Evolutionary conservation across 2,888 invertebrate genomes (phyloP).

Genomic region (Sphaeridia pumilis): DNA sequence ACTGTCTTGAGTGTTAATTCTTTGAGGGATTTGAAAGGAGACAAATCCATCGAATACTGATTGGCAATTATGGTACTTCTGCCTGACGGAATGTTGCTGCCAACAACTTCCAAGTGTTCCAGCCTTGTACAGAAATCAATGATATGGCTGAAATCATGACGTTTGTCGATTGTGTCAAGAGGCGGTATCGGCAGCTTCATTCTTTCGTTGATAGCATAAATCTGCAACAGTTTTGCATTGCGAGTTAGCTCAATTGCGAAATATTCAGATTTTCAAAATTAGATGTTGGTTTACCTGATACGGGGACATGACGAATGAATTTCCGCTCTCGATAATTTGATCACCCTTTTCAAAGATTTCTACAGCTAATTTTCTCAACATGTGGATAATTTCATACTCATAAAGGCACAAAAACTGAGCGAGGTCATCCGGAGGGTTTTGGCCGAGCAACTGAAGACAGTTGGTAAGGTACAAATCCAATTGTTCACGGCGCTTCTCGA

Average conservation of each 20-base stretch:
- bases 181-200: constrained; percentile 74
- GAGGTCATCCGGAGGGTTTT: constrained; percentile 56
- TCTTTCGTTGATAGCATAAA: constrained; percentile 80
- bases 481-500: constrained; percentile 67
- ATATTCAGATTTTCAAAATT: too few relatives aligned
- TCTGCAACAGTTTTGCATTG: too few relatives aligned
- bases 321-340: constrained; percentile 50
- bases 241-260: too few relatives aligned
- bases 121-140: constrained; percentile 76
- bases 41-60: constrained; percentile 64
- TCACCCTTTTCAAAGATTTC: constrained; percentile 66
- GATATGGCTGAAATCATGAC: constrained; percentile 80
- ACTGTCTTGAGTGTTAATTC: constrained; percentile 51
- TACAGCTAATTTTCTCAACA: constrained; percentile 69
- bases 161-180: constrained; percentile 61
- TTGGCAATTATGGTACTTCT: constrained; percentile 77
- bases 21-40: constrained; percentile 67
- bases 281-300: constrained; percentile 71
- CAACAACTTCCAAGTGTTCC: constrained; percentile 53
- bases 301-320: constrained; percentile 59
- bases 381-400: constrained; percentile 75
- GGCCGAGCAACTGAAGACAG: constrained; percentile 60
- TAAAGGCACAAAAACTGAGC: constrained; percentile 79
- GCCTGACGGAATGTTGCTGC: constrained; percentile 55
- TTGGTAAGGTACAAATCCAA: constrained; percentile 69